Base-by-base conservation (phyloP, 2,113 vertebrate genomes). In the Sander vitreus region DNA sequence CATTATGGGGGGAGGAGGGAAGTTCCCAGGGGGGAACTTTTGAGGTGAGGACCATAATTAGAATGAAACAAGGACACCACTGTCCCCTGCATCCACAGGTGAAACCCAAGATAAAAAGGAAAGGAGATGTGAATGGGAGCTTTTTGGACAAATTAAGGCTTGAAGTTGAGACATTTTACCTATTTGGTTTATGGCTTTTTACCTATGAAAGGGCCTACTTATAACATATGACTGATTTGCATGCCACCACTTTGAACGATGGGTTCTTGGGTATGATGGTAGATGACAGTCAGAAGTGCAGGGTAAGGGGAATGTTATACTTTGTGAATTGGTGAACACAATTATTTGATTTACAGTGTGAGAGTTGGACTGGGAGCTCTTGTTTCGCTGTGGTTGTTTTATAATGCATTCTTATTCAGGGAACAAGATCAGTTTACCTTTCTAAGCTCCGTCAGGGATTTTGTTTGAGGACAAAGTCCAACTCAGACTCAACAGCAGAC, bases 1-100 rank as follows among this genome's bases (percentile, higher is more conserved):
- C 74, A 63, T 70, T 30, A 55, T 71, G 62, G 71, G 63, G 57
- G 76, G 67, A 55, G 86, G 80, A 78, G 80, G 90, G 89, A 81
- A 90, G 81, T 92, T 89, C 91, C 91, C 88, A 1, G 58, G 73
- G 86, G 87, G 81, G 66, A 89, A 89, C 78, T 87, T 92, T 91
- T 93, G 91, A 94, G 92, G 92, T 93, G 87, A 94, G 84, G 86
- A 90, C 81, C 81, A 78, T 93, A 92, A 94, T 94, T 94, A 91
- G 50, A 88, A 84, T 87, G 83, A 73, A 91, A 95, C 92, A 95
- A 94, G 93, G 91, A 90, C 86, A 81, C 58, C 68, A 85, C 88
- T 92, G 90, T 95, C 91, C 91, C 74, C 76, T 73, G 76, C 76
- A 89, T 88, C 87, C 78, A 81, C 78, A 76, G 72, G 76, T 85